Conservation (phyloP, 2,888 invertebrate genomes). For the Eupithecia abbreviata region DNA sequence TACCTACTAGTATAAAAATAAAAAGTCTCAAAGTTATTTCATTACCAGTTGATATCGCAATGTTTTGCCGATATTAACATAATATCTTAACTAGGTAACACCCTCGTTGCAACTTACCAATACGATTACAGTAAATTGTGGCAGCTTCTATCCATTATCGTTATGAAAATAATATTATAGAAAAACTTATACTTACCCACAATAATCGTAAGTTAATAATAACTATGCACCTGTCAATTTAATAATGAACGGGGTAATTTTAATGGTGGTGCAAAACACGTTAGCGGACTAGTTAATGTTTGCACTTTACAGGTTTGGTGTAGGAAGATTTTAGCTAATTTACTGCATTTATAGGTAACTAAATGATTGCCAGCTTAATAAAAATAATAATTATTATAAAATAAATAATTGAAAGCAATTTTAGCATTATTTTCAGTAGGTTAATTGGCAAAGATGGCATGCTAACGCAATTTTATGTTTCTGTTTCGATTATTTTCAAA, state of each 20-base stretch:
- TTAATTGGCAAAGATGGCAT: background rate
- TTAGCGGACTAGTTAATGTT: constrained; percentile 5
- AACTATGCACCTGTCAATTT: constrained; percentile 29
- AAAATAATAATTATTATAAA: background rate
- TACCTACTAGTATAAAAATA: background rate
- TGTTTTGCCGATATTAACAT: constrained; percentile 50
- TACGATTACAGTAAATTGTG: constrained; percentile 32
- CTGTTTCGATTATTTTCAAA: constrained; percentile 7
- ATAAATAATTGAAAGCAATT: background rate
- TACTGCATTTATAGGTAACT: background rate
- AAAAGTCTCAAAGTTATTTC: constrained; percentile 46
- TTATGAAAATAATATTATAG: constrained; percentile 25
- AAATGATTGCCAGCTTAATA: background rate
- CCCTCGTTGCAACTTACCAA: constrained; percentile 37
- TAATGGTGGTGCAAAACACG: constrained; percentile 24
- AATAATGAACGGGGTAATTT: constrained; percentile 25
- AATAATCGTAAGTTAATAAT: constrained; percentile 24
- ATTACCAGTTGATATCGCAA: constrained; percentile 47
- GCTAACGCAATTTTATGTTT: background rate
- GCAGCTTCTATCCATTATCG: constrained; percentile 29
- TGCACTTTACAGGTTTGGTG: background rate
- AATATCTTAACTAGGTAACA: constrained; percentile 57
- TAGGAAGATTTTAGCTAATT: background rate
- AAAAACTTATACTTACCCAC: constrained; percentile 10
- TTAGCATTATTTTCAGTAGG: background rate